Evolutionary conservation across 2,113 vertebrate species (phyloP), one percentile per base, ranked within the genome.

Genomic region (Potamarius usumacintae): DNA sequence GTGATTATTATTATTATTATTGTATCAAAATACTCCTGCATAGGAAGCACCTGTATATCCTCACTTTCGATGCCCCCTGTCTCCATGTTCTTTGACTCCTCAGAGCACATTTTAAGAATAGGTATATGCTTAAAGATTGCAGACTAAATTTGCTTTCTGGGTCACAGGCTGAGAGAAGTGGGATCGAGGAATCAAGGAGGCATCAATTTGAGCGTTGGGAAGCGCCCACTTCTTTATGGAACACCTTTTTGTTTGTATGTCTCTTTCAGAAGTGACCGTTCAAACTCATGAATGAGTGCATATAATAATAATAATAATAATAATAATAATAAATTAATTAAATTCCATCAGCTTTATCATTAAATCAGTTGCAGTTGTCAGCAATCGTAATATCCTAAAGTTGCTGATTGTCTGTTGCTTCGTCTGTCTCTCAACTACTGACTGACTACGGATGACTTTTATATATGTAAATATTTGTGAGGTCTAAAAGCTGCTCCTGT

Each of bases 301-400:
- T 34, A n/a, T 34, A 27, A 74, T 74, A 48, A 42, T 20, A 48
- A 48, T 74, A 74, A 30, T 18, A 30, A 71, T 34, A 34, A 34
- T 34, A 42, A 42, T 42, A 42, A 42, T 42, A 42, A 42, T 42
- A 4, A 42, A 42, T 42, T 42, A 42, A 0, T 42, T 42, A 42
- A 94, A 95, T 94, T 95, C 94, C 93, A 95, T 94, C 94, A 94
- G 92, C 93, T 90, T 93, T 92, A 94, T 94, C 94, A 94, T 94
- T 91, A 93, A 94, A 94, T 95, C 94, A 94, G 91, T 91, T 91
- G 90, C 91, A 94, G 93, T 95, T 94, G 93, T 93, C 92, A 93
- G 92, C 91, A 91, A 62, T 90, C 91, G 88, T 93, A 94, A 93
- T 92, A 91, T 90, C 91, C 89, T 88, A 48, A 11, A 30, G 34